Evolutionary conservation across 2,888 invertebrate genomes (phyloP), one percentile per base, ranked within the genome.

Genomic region (Lysandra bellargus): DNA sequence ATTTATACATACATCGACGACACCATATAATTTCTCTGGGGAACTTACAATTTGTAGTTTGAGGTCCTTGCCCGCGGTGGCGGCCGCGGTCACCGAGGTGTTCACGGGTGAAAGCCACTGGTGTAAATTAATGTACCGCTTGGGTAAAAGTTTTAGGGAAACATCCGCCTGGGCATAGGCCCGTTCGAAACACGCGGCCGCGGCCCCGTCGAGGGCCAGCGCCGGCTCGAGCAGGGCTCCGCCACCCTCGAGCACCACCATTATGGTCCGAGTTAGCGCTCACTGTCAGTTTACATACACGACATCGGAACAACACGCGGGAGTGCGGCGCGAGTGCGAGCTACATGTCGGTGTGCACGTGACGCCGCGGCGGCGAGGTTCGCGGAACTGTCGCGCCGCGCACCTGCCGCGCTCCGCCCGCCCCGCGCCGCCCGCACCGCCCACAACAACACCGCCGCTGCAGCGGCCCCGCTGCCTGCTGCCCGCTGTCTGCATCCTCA

Each of bases 41-140:
- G 14, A 79, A 84, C 93, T 93, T 96, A 97, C 97, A 92, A 97
- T 96, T 96, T 97, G 97, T 88, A 96, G 95, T 94, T 97, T 97
- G 88, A 97, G 95, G 95, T 97, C 97, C 95, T 97, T 97, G 82
- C 93, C 95, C 92, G 96, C 94, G 93, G 96, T 92, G 80, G 92
- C 88, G 81, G 94, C 94, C 78, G 93, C 91, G 77, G 94, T 92
- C 81, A 92, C 90, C 69, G 94, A 92, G 37, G 93, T 91, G 84
- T 97, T 96, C 87, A 97, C 95, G 84, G 98, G 98, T 88, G 98
- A 97, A 89, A 98, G 95, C 97, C 98, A 98, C 93, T 98, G 97
- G 92, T 98, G 98, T 90, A 98, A 96, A 95, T 97, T 98, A 91
- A 98, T 97, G 93, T 97, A 98, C 88, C 98, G 96, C 95, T 98